phyloP scores from a whole-genome alignment of 1,140 invertebrate species.

The Drosophila pallidifrons region DNA sequence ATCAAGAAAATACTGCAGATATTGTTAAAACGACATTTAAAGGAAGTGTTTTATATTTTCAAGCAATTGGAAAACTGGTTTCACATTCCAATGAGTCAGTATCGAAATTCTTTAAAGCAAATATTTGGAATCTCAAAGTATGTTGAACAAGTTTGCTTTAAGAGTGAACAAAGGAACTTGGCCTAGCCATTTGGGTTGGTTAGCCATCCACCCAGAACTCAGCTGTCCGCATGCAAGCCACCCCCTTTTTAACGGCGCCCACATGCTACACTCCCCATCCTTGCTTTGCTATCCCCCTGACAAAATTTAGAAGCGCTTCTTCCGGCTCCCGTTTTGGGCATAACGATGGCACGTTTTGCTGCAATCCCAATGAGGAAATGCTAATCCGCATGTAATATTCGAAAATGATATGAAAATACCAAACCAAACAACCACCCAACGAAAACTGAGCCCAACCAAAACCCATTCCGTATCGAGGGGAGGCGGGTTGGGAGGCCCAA shows the following conservation, averaged over 20 bases:
- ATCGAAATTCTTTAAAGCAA: background rate
- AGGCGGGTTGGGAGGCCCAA: conserved; percentile 21
- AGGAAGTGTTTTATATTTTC: no score
- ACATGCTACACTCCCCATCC: conserved; percentile 11
- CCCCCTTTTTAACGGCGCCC: conserved; percentile 46
- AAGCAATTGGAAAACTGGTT: no score
- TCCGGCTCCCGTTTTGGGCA: conserved; percentile 6
- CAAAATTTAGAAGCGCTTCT: conserved; percentile 13
- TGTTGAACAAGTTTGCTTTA: background rate
- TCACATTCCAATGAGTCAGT: background rate
- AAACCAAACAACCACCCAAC: conserved; percentile 77
- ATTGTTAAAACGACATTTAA: no score
- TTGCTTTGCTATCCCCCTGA: background rate
- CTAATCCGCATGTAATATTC: conserved; percentile 85
- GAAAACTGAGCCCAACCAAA: conserved; percentile 17
- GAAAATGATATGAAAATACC: conserved; percentile 83
- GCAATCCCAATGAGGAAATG: conserved; percentile 81
- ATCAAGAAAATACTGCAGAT: no score
- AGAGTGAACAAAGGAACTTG: conserved; percentile 10
- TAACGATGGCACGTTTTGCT: conserved; percentile 75
- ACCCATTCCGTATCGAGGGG: conserved; percentile 9
- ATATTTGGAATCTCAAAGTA: background rate
- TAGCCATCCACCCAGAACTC: conserved; percentile 22
- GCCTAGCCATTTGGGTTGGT: conserved; percentile 5
- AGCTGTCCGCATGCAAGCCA: conserved; percentile 49